Evolutionary conservation across 2,888 invertebrate species (phyloP).

Genomic region (Eulithis prunata): DNA sequence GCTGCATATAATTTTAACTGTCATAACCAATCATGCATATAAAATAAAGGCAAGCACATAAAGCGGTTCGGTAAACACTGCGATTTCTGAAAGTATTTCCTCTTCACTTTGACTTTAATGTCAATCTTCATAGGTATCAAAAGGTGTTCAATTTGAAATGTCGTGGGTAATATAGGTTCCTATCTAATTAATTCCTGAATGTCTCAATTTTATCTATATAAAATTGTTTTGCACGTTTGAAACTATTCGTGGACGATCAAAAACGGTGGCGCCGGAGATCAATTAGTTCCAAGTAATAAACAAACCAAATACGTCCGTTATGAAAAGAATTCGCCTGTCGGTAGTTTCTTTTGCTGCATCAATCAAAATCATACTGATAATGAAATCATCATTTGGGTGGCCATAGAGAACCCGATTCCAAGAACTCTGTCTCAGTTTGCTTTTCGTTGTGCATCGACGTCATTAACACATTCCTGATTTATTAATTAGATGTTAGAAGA

Average conservation of each 20-base stretch:
- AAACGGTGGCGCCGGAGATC: slow-evolving; percentile 80
- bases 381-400: slow-evolving; percentile 85
- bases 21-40: too few species aligned
- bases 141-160: too few species aligned
- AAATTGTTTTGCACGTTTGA: slow-evolving; percentile 24
- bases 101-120: too few species aligned
- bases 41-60: too few species aligned
- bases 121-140: too few species aligned
- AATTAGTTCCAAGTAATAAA: slow-evolving; percentile 82
- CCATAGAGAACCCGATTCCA: slow-evolving; percentile 77
- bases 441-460: slow-evolving; percentile 63
- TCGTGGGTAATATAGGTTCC: too few species aligned
- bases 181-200: neutral
- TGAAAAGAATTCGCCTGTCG: slow-evolving; percentile 76
- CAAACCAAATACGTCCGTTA: slow-evolving; percentile 76
- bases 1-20: slow-evolving; percentile 28
- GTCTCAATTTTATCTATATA: slow-evolving; percentile 31
- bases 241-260: slow-evolving; percentile 52
- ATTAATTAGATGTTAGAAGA: slow-evolving; percentile 75
- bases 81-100: too few species aligned
- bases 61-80: too few species aligned
- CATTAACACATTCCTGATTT: slow-evolving; percentile 83
- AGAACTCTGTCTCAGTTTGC: slow-evolving; percentile 65
- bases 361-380: slow-evolving; percentile 85
- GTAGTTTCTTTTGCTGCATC: slow-evolving; percentile 80